Percentiles rank a stretch among this genome's conserved stretches.
Conservation (phyloP, 2,888 invertebrate species). For the Acrobasis suavella region DNA sequence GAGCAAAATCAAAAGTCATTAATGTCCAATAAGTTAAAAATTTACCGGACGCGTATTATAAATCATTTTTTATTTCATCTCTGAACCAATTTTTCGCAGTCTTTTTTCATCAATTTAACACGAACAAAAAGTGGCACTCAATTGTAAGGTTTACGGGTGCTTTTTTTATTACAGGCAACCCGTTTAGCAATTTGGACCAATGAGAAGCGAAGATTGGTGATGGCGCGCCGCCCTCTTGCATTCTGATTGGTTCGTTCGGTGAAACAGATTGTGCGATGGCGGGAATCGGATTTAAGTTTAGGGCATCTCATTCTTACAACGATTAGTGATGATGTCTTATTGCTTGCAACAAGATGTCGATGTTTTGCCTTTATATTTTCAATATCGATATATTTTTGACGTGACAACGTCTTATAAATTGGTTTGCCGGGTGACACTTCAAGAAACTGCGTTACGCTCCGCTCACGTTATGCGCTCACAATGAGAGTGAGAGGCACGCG, state of each 20-base stretch:
- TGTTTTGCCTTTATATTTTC: conserved; percentile 11
- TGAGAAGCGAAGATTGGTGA: conserved; percentile 48
- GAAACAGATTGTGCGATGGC: conserved; percentile 77
- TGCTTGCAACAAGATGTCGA: conserved; percentile 40
- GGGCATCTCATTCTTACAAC: conserved; percentile 77
- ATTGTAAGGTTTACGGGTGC: conserved; percentile 73
- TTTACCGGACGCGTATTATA: conserved; percentile 73
- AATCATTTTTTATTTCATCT: conserved; percentile 81
- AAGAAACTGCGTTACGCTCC: too few relatives aligned
- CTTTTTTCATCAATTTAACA: conserved; percentile 81
- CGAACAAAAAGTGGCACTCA: conserved; percentile 78
- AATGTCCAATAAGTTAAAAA: conserved; percentile 80
- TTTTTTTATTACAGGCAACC: conserved; percentile 74
- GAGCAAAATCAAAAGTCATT: conserved; percentile 79
- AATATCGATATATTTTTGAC: background rate
- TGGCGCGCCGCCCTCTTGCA: conserved; percentile 68
- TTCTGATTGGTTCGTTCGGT: conserved; percentile 61
- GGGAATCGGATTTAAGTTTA: conserved; percentile 77
- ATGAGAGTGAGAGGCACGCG: too few relatives aligned
- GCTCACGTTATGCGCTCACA: too few relatives aligned
- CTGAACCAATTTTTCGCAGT: conserved; percentile 72
- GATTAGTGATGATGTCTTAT: conserved; percentile 42
- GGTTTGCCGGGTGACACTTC: too few relatives aligned
- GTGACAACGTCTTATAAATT: too few relatives aligned
- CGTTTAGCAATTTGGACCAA: conserved; percentile 76